Percentiles rank a stretch among this genome's conserved stretches.
Evolutionary conservation across 2,888 invertebrate genomes (phyloP).

Genomic region (Cephus rjabovi): DNA sequence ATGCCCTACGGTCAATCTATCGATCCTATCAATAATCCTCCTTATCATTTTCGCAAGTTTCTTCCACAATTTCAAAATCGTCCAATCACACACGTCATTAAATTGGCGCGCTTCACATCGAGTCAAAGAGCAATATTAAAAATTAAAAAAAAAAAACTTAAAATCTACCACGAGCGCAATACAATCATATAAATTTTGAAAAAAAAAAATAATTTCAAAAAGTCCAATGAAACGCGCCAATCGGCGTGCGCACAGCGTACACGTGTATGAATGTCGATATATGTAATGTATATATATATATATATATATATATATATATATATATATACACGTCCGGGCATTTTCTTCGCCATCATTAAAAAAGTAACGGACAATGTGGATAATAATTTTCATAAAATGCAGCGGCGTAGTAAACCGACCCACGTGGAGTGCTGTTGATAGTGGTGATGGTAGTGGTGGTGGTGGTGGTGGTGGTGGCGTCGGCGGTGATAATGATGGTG

Average conservation of each 20-base stretch:
- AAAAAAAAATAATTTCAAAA: too few species aligned
- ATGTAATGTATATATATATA: not conserved
- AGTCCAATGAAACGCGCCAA: not conserved
- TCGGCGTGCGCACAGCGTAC: slow-evolving; percentile 1
- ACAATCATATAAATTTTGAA: too few species aligned
- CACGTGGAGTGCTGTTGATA: too few species aligned
- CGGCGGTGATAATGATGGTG: too few species aligned
- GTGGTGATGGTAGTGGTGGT: too few species aligned
- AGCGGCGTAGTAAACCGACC: not conserved
- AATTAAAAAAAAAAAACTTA: not conserved
- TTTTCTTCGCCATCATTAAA: not conserved
- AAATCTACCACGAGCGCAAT: too few species aligned
- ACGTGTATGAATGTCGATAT: not conserved
- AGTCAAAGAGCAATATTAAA: not conserved
- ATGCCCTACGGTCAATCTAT: too few species aligned
- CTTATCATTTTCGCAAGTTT: too few species aligned
- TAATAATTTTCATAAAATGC: slow-evolving; percentile 1
- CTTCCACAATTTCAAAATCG: too few species aligned
- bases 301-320: slow-evolving; percentile 3
- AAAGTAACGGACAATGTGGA: not conserved
- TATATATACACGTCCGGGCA: slow-evolving; percentile 1
- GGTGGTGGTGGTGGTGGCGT: too few species aligned
- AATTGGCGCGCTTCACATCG: not conserved
- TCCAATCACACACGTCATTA: too few species aligned
- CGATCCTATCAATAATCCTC: too few species aligned